Percentiles rank a stretch among this genome's conserved stretches.
phyloP scores from a whole-genome alignment of 2,797 vertebrate genomes.

The Pitangus sulphuratus region DNA sequence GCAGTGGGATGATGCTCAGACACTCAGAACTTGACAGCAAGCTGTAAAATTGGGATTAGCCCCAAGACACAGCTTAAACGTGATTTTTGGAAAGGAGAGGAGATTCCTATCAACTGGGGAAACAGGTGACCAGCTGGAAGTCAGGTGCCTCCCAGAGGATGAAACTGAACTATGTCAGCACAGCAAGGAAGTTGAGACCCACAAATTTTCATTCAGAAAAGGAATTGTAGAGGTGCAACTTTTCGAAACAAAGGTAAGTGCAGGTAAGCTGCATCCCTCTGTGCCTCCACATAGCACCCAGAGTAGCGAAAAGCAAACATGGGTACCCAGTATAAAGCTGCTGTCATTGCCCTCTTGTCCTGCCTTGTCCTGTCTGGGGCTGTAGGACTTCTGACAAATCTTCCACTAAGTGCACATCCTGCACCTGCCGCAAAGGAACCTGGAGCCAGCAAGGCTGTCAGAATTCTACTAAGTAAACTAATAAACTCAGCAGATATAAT shows the following conservation, averaged over 20 bases:
- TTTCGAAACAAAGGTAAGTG: background rate
- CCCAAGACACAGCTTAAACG: background rate
- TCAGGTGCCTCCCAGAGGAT: background rate
- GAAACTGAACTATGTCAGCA: background rate
- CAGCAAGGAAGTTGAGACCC: background rate
- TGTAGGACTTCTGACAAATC: background rate
- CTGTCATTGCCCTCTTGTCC: background rate
- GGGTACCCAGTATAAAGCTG: background rate
- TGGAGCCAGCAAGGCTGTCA: background rate
- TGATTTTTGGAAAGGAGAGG: background rate
- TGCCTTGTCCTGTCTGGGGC: background rate
- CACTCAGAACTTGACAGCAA: background rate
- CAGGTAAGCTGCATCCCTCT: background rate
- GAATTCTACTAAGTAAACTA: background rate
- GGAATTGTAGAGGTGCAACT: background rate
- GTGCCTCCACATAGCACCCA: rapidly evolving
- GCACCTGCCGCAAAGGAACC: background rate
- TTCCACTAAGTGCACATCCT: background rate
- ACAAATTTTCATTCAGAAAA: background rate
- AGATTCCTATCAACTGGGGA: background rate
- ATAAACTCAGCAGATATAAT: background rate
- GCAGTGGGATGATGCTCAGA: background rate
- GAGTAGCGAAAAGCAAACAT: background rate
- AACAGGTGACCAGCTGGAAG: background rate
- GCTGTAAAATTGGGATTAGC: background rate